These are phyloP conservation scores for Epiblema foenella DNA, from an alignment of 2,888 invertebrate genomes.

Conservation along the genomic window DNA sequence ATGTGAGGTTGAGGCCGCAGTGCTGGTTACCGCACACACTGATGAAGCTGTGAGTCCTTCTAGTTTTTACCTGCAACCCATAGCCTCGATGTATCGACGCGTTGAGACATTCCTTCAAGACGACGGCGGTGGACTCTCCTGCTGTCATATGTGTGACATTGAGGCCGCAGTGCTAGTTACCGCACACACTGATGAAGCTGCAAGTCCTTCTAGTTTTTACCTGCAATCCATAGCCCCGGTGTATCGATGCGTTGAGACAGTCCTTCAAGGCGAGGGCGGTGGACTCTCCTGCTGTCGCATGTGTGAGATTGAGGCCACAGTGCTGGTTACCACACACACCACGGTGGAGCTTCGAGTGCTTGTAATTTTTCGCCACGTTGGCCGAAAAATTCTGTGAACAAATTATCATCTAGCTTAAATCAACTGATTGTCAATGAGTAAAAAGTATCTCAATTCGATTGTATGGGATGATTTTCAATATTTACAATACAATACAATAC, in stretches of 20 bases:
- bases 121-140: constrained; percentile 57
- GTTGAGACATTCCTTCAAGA: constrained; percentile 69
- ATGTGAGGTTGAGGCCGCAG: constrained; percentile 68
- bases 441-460: not conserved
- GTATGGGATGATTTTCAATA: too few species aligned
- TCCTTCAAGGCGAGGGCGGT: constrained; percentile 60
- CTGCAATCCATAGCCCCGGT: constrained; percentile 73
- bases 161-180: constrained; percentile 67
- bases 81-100: constrained; percentile 66
- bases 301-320: constrained; percentile 70
- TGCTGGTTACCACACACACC: constrained; percentile 74
- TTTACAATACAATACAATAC: too few species aligned
- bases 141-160: constrained; percentile 68
- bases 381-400: constrained; percentile 71
- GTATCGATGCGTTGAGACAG: constrained; percentile 69
- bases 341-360: constrained; percentile 73
- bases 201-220: constrained; percentile 52
- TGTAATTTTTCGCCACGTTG: constrained; percentile 70
- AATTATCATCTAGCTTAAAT: not conserved
- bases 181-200: constrained; percentile 56
- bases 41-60: too few species aligned
- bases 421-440: not conserved
- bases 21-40: constrained; percentile 66
- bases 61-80: constrained; percentile 69
- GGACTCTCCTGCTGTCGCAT: constrained; percentile 61